Percentiles rank a stretch among this genome's conserved stretches.
Conservation (phyloP, 2,888 invertebrate genomes). For the Hemistola chrysoprasaria region DNA sequence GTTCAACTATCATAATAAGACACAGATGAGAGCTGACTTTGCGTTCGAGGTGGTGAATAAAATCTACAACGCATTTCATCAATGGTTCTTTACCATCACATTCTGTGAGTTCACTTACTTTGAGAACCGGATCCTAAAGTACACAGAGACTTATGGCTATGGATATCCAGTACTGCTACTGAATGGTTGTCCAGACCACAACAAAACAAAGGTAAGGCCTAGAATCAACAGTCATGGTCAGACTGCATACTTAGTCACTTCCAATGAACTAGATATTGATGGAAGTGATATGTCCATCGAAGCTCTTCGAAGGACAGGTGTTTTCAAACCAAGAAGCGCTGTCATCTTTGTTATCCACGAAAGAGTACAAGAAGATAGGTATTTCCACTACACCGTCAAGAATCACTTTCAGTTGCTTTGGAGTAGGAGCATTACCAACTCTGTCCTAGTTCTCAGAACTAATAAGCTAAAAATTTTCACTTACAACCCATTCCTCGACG, state of each 20-base stretch:
- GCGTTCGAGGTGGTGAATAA: slow-evolving; percentile 62
- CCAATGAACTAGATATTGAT: slow-evolving; percentile 53
- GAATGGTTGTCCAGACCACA: slow-evolving; percentile 58
- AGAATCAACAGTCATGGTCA: slow-evolving; percentile 64
- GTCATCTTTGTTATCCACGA: slow-evolving; percentile 66
- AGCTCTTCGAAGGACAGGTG: slow-evolving; percentile 60
- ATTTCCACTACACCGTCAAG: slow-evolving; percentile 62
- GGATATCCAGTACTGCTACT: slow-evolving; percentile 68
- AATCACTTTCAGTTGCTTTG: slow-evolving; percentile 75
- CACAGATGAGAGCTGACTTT: slow-evolving; percentile 51
- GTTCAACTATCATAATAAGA: slow-evolving; percentile 52
- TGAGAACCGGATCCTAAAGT: slow-evolving; percentile 69
- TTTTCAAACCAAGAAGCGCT: slow-evolving; percentile 67
- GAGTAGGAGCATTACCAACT: slow-evolving; percentile 78
- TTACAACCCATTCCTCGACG: slow-evolving; percentile 74
- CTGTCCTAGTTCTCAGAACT: slow-evolving; percentile 58
- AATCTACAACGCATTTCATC: slow-evolving; percentile 64
- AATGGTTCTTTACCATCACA: slow-evolving; percentile 72
- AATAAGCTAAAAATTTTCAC: slow-evolving; percentile 66
- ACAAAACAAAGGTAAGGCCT: slow-evolving; percentile 57
- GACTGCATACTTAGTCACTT: slow-evolving; percentile 67
- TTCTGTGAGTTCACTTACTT: slow-evolving; percentile 75
- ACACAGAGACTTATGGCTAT: slow-evolving; percentile 59
- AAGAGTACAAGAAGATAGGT: slow-evolving; percentile 51
- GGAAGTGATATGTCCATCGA: slow-evolving; percentile 56